Base-by-base conservation (phyloP, 2,797 vertebrate species). In the Cryptoprocta ferox region DNA sequence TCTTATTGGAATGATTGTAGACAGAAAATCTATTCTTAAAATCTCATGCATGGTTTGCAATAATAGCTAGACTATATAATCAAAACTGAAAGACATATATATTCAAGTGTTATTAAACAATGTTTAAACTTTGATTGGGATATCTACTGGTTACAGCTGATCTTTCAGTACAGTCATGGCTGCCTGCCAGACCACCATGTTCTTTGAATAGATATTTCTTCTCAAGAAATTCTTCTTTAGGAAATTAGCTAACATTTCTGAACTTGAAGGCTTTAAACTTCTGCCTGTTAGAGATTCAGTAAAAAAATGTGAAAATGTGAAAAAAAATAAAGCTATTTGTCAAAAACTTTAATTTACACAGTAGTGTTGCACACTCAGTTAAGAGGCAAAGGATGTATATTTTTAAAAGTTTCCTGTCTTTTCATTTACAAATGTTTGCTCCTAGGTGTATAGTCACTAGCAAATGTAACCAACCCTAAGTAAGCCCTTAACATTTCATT, bases 91-190 rank as follows among this genome's bases (percentile, higher is more conserved):
- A 97, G 75, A 88, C 16, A 95, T 81, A 96, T 92, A 92, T 66
- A 97, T 93, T 66, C 68, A 96, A 86, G 19, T 92, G 59, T 94
- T 96, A 94, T 93, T 94, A 97, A 97, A 96, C 75, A 97, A 84
- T 78, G 21, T 95, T 95, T 93, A 97, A 91, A 45, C 48, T 92
- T 94, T 96, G 82, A 96, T 84, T 92, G 63, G 78, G 56, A 66
- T 89, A 90, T 95, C 82, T 93, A 95, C 70, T 39, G 12, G 59
- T 24, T 59, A 97, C 5, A 79, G 15, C 28, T 95, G 92, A 96
- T 95, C 50, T 96, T 53, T 96, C 68, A 83, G 53, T 92, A 78
- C 13, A 86, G 45, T 84, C 70, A 92, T 68, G 85, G 93, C 89
- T 91, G 39, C 30, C 50, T 96, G 91, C 92, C 94, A 97, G 56